Evolutionary conservation across 37 sponge, comb jelly and placozoan genomes (phyloP).

Genomic region (Tethya wilhelma): DNA sequence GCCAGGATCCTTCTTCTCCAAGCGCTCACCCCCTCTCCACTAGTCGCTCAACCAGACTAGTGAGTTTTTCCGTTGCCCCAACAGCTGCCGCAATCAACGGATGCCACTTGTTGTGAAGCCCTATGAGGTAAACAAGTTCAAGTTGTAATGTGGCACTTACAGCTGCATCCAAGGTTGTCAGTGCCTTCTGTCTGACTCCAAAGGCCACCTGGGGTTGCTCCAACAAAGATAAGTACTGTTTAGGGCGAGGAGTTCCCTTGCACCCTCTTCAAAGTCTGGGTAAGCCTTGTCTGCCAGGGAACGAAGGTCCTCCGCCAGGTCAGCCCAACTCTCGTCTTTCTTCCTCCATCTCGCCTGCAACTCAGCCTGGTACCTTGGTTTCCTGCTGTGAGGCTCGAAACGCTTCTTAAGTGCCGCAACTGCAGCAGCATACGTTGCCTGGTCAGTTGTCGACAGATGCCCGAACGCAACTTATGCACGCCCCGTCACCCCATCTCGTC

Average conservation of each 20-base stretch:
- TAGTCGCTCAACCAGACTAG: neutral
- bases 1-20: no score
- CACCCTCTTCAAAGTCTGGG: constrained; percentile 33
- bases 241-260: constrained; percentile 31
- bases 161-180: constrained; percentile 35
- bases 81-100: no score
- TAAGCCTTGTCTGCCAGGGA: constrained; percentile 44
- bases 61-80: neutral
- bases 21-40: no score
- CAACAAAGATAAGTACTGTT: constrained; percentile 12
- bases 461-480: constrained; percentile 24
- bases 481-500: constrained; percentile 45
- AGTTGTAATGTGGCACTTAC: constrained; percentile 54
- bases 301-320: constrained; percentile 32
- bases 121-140: no score
- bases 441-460: neutral
- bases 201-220: constrained; percentile 35
- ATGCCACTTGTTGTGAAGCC: no score
- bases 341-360: constrained; percentile 34
- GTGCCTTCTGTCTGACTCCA: constrained; percentile 43
- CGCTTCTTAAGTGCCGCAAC: constrained; percentile 26
- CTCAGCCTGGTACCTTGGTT: constrained; percentile 44
- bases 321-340: constrained; percentile 42
- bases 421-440: neutral
- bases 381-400: constrained; percentile 40